A percentile compares a stretch with the other conserved stretches of the same genome.
Evolutionary conservation across 2,797 vertebrate genomes (phyloP).

Genomic region (Australoheros facetus): DNA sequence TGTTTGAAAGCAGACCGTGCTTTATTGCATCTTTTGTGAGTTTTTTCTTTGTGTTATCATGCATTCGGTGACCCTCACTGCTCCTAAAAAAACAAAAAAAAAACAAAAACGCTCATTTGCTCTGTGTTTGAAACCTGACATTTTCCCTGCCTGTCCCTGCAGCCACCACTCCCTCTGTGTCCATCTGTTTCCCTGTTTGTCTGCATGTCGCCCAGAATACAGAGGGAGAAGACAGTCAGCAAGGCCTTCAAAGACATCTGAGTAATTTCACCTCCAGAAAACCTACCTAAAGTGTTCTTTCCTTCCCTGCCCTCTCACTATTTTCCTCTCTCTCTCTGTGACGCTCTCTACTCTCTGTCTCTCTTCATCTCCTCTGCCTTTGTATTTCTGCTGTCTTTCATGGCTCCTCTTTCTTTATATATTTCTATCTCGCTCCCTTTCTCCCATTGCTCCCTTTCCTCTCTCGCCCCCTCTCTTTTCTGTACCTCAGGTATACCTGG

Average conservation of each 20-base stretch:
- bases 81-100: conserved; percentile 11
- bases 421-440: conserved; percentile 33
- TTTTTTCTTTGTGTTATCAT: conserved; percentile 6
- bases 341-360: conserved; percentile 23
- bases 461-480: conserved; percentile 25
- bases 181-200: conserved; percentile 46
- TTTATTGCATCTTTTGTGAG: conserved; percentile 5
- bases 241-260: conserved; percentile 58
- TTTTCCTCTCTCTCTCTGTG: conserved; percentile 18
- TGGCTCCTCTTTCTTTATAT: conserved; percentile 34
- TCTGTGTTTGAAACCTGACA: conserved; percentile 52
- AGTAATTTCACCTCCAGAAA: conserved; percentile 57
- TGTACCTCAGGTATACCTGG: conserved; percentile 66
- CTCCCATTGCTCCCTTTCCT: conserved; percentile 28
- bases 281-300: conserved; percentile 32
- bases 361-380: conserved; percentile 48
- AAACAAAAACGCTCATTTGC: conserved; percentile 19
- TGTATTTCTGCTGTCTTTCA: conserved; percentile 56
- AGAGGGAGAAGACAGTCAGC: conserved; percentile 31
- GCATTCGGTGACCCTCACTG: conserved; percentile 19
- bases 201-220: conserved; percentile 31
- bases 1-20: neutral
- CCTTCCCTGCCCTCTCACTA: conserved; percentile 14
- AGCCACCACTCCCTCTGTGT: conserved; percentile 40
- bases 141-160: conserved; percentile 33